Evolutionary conservation across 64 coral and sea anemone genomes (phyloP).

Genomic region (Pachyseris speciosa): DNA sequence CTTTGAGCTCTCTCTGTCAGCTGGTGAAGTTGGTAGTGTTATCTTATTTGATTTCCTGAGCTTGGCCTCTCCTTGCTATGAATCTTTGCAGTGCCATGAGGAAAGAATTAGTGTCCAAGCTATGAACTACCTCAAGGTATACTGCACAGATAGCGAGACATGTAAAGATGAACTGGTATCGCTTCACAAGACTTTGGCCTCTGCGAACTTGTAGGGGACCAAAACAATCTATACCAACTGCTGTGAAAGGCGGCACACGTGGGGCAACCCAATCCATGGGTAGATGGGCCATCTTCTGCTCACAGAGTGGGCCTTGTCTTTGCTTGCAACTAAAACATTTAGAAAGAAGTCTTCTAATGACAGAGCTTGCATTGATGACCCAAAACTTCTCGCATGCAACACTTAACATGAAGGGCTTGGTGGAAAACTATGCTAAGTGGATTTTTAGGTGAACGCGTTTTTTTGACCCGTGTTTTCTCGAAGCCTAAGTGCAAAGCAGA

Average conservation of each 20-base stretch:
- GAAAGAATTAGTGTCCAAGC: slow-evolving; percentile 7
- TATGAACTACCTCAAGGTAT: not conserved
- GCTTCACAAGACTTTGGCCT: slow-evolving; percentile 7
- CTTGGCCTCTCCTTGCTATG: slow-evolving; percentile 5
- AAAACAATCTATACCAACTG: slow-evolving; percentile 37
- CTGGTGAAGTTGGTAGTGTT: slow-evolving; percentile 13
- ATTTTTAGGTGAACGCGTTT: too few species aligned
- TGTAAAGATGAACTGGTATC: not conserved
- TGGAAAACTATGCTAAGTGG: too few species aligned
- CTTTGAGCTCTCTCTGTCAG: not conserved
- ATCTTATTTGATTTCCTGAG: not conserved
- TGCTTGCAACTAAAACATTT: slow-evolving; percentile 15
- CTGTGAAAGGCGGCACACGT: slow-evolving; percentile 24
- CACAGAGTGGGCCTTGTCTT: not conserved
- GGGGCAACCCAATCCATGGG: slow-evolving; percentile 9
- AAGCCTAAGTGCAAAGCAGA: too few species aligned
- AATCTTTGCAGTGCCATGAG: slow-evolving; percentile 1
- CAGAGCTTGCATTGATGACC: slow-evolving; percentile 1
- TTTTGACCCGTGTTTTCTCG: too few species aligned
- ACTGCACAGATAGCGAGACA: not conserved
- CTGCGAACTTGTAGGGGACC: slow-evolving; percentile 11
- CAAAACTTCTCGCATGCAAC: not conserved
- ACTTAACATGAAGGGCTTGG: too few species aligned
- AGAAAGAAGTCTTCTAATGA: not conserved
- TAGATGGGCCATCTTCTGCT: slow-evolving; percentile 22